These are phyloP conservation scores for Pachypeltis micranthus DNA, from an alignment of 1,140 invertebrate species.

Conservation along the genomic window DNA sequence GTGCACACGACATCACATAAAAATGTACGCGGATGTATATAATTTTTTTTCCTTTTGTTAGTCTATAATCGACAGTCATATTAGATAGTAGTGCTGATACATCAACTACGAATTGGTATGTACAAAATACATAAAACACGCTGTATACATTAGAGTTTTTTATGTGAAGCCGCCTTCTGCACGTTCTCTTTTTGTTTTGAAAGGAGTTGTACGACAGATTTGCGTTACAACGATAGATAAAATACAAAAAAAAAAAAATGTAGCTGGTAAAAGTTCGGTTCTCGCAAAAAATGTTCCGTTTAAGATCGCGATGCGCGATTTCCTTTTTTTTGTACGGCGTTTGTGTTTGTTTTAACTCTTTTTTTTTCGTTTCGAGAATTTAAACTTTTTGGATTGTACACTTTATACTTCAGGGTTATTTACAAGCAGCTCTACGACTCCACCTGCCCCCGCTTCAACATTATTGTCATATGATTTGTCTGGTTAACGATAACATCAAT, in stretches of 20 bases:
- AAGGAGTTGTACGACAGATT: not conserved
- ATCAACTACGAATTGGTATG: constrained; percentile 8
- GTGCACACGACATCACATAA: not conserved
- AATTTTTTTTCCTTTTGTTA: constrained; percentile 7
- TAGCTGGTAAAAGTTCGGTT: constrained; percentile 21
- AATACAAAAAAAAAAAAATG: not conserved
- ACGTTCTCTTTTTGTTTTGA: too few relatives aligned
- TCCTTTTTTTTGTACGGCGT: too few relatives aligned
- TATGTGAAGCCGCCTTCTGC: constrained; percentile 18
- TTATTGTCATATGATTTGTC: constrained; percentile 8
- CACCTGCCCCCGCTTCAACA: constrained; percentile 1
- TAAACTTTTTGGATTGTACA: not conserved
- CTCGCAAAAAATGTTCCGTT: too few relatives aligned
- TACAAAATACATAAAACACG: constrained; percentile 17
- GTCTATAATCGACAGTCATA: constrained; percentile 21
- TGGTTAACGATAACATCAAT: not conserved
- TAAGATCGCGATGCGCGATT: too few relatives aligned
- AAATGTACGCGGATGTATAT: constrained; percentile 1
- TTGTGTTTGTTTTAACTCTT: too few relatives aligned
- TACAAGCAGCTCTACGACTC: not conserved
- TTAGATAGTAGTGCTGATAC: constrained; percentile 7
- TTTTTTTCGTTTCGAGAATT: not conserved
- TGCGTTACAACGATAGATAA: not conserved
- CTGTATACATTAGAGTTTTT: constrained; percentile 18
- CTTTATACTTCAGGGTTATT: not conserved